A percentile compares a stretch with the other conserved stretches of the same genome.
These are phyloP conservation scores for Heteromyza rotundicornis DNA, from an alignment of 2,888 invertebrate species.

Conservation along the genomic window DNA sequence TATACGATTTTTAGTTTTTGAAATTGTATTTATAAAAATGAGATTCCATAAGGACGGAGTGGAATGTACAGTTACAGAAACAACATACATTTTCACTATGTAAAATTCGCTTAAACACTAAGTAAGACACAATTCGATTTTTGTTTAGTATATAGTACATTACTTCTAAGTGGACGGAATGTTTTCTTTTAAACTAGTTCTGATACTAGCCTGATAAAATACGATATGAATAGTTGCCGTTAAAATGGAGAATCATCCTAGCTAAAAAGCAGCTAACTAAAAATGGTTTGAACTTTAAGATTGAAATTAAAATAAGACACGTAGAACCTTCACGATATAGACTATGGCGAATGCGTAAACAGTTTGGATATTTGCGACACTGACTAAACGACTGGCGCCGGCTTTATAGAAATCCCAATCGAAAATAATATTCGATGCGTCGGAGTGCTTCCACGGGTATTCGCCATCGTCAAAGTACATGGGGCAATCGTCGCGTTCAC, in stretches of 20 bases:
- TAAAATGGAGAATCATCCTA: too few relatives aligned
- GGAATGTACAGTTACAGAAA: constrained; percentile 18
- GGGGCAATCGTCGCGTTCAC: constrained; percentile 95
- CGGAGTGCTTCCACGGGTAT: constrained; percentile 80
- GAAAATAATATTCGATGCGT: constrained; percentile 77
- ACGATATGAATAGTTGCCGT: too few relatives aligned
- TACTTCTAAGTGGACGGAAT: too few relatives aligned
- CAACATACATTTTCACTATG: neutral
- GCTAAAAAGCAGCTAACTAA: too few relatives aligned
- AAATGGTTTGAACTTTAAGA: too few relatives aligned
- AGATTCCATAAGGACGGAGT: constrained; percentile 41
- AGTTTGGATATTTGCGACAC: constrained; percentile 1
- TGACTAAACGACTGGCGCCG: constrained; percentile 36
- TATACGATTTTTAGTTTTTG: too few relatives aligned
- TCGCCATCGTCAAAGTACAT: constrained; percentile 96
- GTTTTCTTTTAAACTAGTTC: too few relatives aligned
- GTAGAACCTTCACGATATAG: constrained; percentile 14
- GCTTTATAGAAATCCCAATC: constrained; percentile 65
- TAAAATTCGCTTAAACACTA: constrained; percentile 16
- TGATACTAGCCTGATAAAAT: too few relatives aligned
- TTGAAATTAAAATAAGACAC: neutral
- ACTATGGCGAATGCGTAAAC: constrained; percentile 15
- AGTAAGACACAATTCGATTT: constrained; percentile 24
- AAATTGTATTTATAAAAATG: constrained; percentile 37
- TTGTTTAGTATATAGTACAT: too few relatives aligned